A percentile compares a stretch with the other conserved stretches of the same genome.
Evolutionary conservation across 1,140 invertebrate species (phyloP).

Genomic region (Drosophila rufa): DNA sequence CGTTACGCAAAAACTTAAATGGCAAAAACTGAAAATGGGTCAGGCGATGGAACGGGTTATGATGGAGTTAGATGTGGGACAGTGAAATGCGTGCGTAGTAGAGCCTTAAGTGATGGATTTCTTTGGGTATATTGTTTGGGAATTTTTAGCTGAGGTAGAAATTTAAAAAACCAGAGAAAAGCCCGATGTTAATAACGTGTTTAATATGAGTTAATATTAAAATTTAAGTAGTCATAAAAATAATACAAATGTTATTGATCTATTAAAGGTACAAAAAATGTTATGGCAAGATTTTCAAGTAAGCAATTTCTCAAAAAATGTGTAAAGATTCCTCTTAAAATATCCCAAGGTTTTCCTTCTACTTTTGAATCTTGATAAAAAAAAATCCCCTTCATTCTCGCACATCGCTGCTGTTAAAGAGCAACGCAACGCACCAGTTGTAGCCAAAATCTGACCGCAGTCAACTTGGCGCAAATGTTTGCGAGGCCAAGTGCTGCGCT

Average conservation of each 20-base stretch:
- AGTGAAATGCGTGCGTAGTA: not conserved
- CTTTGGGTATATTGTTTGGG: not conserved
- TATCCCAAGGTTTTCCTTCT: too few relatives aligned
- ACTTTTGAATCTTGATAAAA: not conserved
- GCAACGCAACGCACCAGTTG: slow-evolving; percentile 4
- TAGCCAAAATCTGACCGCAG: slow-evolving; percentile 54
- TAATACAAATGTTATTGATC: too few relatives aligned
- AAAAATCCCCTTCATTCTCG: not conserved
- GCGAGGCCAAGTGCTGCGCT: slow-evolving; percentile 40
- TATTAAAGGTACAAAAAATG: not conserved
- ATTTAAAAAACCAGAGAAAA: not conserved
- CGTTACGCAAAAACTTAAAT: slow-evolving; percentile 39
- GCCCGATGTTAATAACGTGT: too few relatives aligned
- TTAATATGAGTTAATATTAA: too few relatives aligned
- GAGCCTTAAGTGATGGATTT: not conserved
- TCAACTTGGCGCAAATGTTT: slow-evolving; percentile 70
- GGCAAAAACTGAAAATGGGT: slow-evolving; percentile 43
- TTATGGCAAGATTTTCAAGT: not conserved
- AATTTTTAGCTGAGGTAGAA: too few relatives aligned
- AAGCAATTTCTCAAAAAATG: not conserved
- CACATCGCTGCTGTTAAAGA: slow-evolving; percentile 3
- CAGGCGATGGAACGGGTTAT: slow-evolving; percentile 17
- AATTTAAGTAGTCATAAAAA: too few relatives aligned
- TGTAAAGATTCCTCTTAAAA: not conserved
- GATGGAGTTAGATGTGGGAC: slow-evolving; percentile 9